Base-by-base conservation (phyloP, 2,888 invertebrate species). In the Physocephala rufipes region DNA sequence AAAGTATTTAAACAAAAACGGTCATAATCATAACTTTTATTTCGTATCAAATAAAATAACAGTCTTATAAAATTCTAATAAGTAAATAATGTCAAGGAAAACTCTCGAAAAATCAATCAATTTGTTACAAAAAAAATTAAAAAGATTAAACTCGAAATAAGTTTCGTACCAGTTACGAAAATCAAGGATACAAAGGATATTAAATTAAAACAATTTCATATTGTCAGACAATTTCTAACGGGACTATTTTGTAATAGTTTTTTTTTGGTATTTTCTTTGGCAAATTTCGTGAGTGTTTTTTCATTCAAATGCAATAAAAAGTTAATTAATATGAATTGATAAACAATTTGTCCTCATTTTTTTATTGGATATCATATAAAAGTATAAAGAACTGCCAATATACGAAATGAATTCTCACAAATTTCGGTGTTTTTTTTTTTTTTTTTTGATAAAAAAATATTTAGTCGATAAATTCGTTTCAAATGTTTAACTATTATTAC, bases 161-260 rank as follows among this genome's bases (percentile, higher is more conserved):
- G 24, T 62, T 36, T 62, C 62, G 62, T 62, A 62, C 62, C 62
- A 36, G 62, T 62, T 62, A 62, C 62, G 21, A 62, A 15, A 19
- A 26, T 55, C 26, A 26, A 55, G 28, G 26, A 55, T 21, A 55
- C 19, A 19, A 15, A 55, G 24, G 16, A 55, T 19, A 15, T 26
- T 26, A 55, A 26, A 13, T 26, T 12, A 19, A 53, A 53, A 36
- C 4, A 4, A 7, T 36, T 36, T 36, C 4, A 9, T 9, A 36
- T 4, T 7, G 36, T 9, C 4, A 36, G 9, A 36, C 4, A 36
- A 36, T 9, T 4, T 36, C 36, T 36, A 36, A 36, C 9, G 4
- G 36, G 4, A 36, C 36, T 7, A 7, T 36, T 36, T 7, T 36
- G 36, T 7, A 36, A 9, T 36, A 36, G 36, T 9, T 36, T 36